These are phyloP conservation scores for Orgyia antiqua DNA, from an alignment of 2,888 invertebrate genomes.

Conservation along the genomic window DNA sequence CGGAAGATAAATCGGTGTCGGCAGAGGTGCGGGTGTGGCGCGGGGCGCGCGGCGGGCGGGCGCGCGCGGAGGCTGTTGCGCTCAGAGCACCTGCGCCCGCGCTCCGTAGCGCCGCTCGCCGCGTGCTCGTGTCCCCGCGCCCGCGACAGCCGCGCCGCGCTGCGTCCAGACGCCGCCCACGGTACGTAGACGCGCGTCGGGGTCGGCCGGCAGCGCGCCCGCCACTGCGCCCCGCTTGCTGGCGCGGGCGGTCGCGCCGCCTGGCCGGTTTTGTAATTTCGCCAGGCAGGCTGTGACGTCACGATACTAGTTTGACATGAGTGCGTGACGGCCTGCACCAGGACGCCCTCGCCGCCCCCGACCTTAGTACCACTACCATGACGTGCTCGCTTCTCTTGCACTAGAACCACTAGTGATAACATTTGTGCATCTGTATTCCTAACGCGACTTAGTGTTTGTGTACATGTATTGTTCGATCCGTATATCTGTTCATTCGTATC, in stretches of 20 bases:
- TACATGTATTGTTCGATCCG: background rate
- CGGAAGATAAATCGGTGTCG: constrained; percentile 73
- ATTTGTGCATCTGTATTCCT: constrained; percentile 17
- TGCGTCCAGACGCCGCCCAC: constrained; percentile 74
- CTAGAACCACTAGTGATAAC: constrained; percentile 28
- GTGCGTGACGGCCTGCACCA: constrained; percentile 69
- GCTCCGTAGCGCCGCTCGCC: constrained; percentile 77
- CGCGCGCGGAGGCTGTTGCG: constrained; percentile 80
- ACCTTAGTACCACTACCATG: constrained; percentile 65
- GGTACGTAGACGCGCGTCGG: constrained; percentile 72
- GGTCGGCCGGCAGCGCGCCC: constrained; percentile 72
- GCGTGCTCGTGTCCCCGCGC: constrained; percentile 70
- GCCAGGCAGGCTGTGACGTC: constrained; percentile 74
- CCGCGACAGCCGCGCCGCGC: constrained; percentile 54
- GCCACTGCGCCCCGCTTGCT: constrained; percentile 67
- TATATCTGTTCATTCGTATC: background rate
- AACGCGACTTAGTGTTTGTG: constrained; percentile 11
- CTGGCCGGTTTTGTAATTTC: constrained; percentile 74
- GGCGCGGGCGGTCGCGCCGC: constrained; percentile 52
- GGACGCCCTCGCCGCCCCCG: constrained; percentile 70
- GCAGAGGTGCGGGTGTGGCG: constrained; percentile 52
- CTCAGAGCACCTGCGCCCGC: constrained; percentile 85
- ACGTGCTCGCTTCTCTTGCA: constrained; percentile 60
- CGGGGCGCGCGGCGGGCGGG: constrained; percentile 77
- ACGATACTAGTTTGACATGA: constrained; percentile 73